Evolutionary conservation across 2,797 vertebrate species (phyloP).

Genomic region (Paguma larvata): DNA sequence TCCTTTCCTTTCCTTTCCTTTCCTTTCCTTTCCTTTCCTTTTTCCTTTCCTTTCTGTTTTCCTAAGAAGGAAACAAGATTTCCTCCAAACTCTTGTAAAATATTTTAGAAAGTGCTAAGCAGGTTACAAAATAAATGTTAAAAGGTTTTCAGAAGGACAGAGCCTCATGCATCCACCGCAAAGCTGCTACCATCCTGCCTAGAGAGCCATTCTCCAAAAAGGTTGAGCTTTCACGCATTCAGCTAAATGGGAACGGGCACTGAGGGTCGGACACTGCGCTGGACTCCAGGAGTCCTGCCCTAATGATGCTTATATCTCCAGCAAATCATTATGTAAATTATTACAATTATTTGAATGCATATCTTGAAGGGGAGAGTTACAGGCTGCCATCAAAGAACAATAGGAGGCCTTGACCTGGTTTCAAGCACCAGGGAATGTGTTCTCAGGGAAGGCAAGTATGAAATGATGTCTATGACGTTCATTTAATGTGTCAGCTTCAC

Average conservation of each 20-base stretch:
- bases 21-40: no score
- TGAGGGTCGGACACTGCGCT: background rate
- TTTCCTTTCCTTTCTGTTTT: background rate
- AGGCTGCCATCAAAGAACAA: background rate
- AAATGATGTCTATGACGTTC: background rate
- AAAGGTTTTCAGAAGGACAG: background rate
- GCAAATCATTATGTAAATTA: background rate
- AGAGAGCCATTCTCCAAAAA: background rate
- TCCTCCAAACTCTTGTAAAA: background rate
- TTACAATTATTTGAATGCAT: background rate
- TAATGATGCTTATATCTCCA: background rate
- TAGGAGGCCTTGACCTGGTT: background rate
- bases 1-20: no score
- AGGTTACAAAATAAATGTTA: background rate
- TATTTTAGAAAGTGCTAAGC: slow-evolving; percentile 32
- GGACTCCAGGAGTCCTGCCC: background rate
- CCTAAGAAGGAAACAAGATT: slow-evolving; percentile 9
- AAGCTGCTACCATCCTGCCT: background rate
- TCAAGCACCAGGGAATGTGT: background rate
- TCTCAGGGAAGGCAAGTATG: background rate
- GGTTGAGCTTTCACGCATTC: background rate
- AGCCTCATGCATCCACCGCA: accelerated
- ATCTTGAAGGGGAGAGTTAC: background rate
- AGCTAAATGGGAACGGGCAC: background rate
- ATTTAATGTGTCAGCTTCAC: background rate